Base-by-base conservation (phyloP, 2,113 vertebrate genomes). In the Gopherus flavomarginatus region DNA sequence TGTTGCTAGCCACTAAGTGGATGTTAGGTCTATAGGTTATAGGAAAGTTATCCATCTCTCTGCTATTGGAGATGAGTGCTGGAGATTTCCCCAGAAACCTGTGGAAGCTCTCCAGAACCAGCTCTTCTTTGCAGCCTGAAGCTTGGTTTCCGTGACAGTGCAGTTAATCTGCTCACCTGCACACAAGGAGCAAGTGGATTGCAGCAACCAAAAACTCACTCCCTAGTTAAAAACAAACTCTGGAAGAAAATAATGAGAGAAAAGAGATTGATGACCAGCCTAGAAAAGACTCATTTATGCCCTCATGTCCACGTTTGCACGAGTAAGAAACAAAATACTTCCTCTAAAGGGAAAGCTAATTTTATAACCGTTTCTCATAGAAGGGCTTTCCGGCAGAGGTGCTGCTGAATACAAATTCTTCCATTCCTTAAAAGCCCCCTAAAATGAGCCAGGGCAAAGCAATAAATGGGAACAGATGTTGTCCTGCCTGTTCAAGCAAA, bases 251-350 rank as follows among this genome's bases (percentile, higher is more conserved):
- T 19, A 91, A 29, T 5, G 53, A 82, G 94, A 78, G 13, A 26
- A 87, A 94, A 38, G 80, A 65, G 31, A 16, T 6, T 59, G 31
- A 19, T 1, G 1, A 24, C 14, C 21, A 83, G 35, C 53, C 42
- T 57, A 44, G 35, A 81, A 19, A 5, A 87, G 22, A 65, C 4
- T 69, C 7, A 35, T 93, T 21, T 56, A 17, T 35, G n/a, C 5
- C 7, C 49, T 4, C 4, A 62, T 11, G 17, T 3, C 5, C 79
- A 1, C 0, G 0, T 75, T 83, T 75, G 19, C 31, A 82, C n/a
- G 42, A 86, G 26, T 6, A 27, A 24, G 38, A 52, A 31, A 52
- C 1, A 0, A 77, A 29, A 82, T 79, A 59, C 50, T 81, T 59
- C 14, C 35, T 42, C 26, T n/a, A 50, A 5, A 21, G 81, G 31